Conservation (phyloP, 1,140 invertebrate species). For the Bombus waltoni region DNA sequence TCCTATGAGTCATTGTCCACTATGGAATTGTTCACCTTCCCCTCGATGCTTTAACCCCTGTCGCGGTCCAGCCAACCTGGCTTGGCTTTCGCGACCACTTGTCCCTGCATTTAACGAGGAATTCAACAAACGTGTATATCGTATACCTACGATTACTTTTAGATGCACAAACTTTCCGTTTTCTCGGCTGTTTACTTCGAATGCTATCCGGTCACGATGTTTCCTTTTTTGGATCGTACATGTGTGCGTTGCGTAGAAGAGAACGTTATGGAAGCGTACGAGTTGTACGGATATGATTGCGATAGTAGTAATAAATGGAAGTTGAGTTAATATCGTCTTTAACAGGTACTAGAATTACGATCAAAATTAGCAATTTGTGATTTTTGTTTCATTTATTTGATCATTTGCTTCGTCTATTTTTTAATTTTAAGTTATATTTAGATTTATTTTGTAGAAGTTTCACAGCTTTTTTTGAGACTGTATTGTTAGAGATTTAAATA, state of each 20-base stretch:
- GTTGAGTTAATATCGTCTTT: not conserved
- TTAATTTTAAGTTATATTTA: not conserved
- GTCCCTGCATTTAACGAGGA: slow-evolving; percentile 29
- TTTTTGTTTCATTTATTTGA: not conserved
- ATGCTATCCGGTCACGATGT: not conserved
- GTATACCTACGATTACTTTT: not conserved
- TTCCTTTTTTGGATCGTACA: not conserved
- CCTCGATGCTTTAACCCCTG: slow-evolving; percentile 16
- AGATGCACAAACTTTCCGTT: not conserved
- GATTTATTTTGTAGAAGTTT: too few species aligned
- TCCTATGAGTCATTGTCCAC: slow-evolving; percentile 56
- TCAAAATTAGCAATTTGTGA: not conserved
- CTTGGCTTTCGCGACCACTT: slow-evolving; percentile 16
- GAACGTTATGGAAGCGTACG: not conserved
- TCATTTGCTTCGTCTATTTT: not conserved
- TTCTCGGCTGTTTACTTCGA: not conserved
- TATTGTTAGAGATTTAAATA: too few species aligned
- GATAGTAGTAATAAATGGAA: not conserved
- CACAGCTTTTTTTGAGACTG: too few species aligned
- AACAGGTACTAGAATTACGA: too few species aligned
- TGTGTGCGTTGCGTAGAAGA: too few species aligned
- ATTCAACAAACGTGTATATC: not conserved
- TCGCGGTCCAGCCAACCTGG: not conserved
- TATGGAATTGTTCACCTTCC: slow-evolving; percentile 23
- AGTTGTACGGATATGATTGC: not conserved